A percentile compares a stretch with the other conserved stretches of the same genome.
Conservation (phyloP, 2,113 vertebrate species). For the Actenoides hombroni region DNA sequence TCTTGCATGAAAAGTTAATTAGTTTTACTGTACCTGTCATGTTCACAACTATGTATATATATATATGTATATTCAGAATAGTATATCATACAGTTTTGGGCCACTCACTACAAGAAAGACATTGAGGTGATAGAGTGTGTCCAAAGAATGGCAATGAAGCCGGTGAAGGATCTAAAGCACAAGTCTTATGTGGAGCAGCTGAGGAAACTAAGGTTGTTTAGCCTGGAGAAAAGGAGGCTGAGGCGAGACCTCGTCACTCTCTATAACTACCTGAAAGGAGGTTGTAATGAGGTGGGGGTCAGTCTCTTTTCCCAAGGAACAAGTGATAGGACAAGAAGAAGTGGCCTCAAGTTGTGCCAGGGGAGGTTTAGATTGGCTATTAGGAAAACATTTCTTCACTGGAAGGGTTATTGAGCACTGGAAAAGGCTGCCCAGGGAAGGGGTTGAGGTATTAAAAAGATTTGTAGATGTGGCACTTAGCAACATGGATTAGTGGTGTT, state of each 20-base stretch:
- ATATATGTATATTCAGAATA: background rate
- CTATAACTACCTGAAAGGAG: background rate
- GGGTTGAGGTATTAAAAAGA: background rate
- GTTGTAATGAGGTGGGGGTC: background rate
- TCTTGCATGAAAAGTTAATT: background rate
- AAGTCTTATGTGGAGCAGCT: background rate
- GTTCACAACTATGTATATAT: background rate
- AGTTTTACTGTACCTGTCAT: background rate
- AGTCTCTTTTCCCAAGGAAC: background rate
- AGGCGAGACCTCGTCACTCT: background rate
- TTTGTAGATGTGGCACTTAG: fast-evolving
- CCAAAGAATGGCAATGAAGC: fast-evolving
- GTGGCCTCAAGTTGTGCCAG: background rate
- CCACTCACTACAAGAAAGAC: background rate
- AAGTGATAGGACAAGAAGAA: background rate
- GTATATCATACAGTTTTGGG: background rate
- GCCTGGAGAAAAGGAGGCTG: background rate
- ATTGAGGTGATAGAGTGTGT: background rate
- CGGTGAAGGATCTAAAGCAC: background rate
- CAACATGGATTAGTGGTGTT: background rate
- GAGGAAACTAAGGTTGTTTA: background rate
- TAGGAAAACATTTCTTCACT: background rate
- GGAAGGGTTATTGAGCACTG: background rate
- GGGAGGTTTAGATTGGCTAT: background rate
- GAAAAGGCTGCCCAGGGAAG: background rate